Conservation (phyloP, 2,797 vertebrate species). For the Taeniopygia guttata region DNA sequence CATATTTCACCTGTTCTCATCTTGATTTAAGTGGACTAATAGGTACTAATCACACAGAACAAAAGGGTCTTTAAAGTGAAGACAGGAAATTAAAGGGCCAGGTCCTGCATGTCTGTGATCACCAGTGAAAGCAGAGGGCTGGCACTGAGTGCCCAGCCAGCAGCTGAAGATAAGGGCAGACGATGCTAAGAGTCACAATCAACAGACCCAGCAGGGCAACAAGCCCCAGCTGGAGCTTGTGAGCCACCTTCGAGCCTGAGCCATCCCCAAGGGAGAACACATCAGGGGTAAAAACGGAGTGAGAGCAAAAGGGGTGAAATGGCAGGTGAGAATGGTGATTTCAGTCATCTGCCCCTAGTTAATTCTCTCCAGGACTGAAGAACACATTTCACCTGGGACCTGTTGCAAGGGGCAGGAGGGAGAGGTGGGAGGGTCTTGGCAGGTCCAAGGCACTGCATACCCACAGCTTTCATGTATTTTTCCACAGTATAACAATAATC, state of each 20-base stretch:
- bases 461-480: background rate
- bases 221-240: background rate
- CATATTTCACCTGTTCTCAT: constrained; percentile 26
- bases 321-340: background rate
- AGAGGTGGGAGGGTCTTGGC: background rate
- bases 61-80: background rate
- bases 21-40: constrained; percentile 29
- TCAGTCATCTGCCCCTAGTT: background rate
- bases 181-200: accelerated
- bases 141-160: accelerated
- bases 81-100: background rate
- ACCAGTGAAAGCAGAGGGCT: background rate
- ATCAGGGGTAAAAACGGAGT: accelerated
- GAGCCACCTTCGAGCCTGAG: background rate
- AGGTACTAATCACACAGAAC: constrained; percentile 7
- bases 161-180: background rate
- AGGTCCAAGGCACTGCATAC: background rate
- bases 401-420: background rate
- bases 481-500: background rate
- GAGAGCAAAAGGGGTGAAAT: background rate
- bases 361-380: background rate
- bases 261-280: background rate
- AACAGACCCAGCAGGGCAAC: background rate
- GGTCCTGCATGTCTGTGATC: background rate
- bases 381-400: background rate